Percentiles rank a stretch among this genome's conserved stretches.
phyloP scores from a whole-genome alignment of 2,797 vertebrate species.

The Pseudopleuronectes americanus region DNA sequence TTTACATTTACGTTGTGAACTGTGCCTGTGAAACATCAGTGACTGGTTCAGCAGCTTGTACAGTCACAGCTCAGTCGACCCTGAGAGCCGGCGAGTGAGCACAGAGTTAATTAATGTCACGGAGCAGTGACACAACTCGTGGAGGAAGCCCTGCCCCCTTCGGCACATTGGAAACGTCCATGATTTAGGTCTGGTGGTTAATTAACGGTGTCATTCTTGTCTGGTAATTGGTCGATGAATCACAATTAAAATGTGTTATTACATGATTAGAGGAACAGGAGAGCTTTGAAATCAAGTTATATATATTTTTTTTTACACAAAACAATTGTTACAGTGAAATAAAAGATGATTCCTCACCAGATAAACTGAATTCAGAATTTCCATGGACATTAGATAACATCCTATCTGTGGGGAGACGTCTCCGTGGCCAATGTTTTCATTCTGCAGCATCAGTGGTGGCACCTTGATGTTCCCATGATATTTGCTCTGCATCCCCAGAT shows the following conservation, averaged over 20 bases:
- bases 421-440: conserved; percentile 46
- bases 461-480: conserved; percentile 72
- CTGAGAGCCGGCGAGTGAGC: not conserved
- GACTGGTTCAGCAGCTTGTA: too few species aligned
- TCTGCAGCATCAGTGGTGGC: conserved; percentile 37
- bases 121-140: not conserved
- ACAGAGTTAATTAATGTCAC: not conserved
- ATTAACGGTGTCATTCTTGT: not conserved
- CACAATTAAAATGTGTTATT: not conserved
- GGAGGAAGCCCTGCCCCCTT: not conserved
- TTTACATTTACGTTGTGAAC: too few species aligned
- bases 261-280: not conserved
- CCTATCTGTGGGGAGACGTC: too few species aligned
- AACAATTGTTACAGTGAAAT: too few species aligned
- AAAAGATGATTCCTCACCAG: too few species aligned
- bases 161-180: not conserved
- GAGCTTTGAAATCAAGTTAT: not conserved
- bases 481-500: conserved; percentile 68
- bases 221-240: conserved; percentile 2
- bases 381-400: not conserved
- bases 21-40: too few species aligned
- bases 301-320: not conserved
- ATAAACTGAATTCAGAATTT: not conserved
- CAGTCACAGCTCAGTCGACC: too few species aligned
- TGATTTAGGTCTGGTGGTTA: not conserved